A percentile compares a stretch with the other conserved stretches of the same genome.
Evolutionary conservation across 1,140 invertebrate species (phyloP).

Genomic region (Agraylea sexmaculata): DNA sequence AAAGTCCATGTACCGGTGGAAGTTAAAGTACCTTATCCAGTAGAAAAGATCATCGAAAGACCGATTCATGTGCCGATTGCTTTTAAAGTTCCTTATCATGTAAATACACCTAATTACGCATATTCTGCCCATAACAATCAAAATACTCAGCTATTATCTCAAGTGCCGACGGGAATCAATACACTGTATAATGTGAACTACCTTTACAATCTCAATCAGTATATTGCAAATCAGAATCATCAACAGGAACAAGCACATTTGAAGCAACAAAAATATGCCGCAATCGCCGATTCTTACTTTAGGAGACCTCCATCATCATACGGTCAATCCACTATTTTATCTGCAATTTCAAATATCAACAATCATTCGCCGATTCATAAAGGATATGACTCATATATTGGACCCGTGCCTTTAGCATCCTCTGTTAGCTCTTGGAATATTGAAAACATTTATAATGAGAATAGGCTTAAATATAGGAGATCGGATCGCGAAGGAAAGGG

Average conservation of each 20-base stretch:
- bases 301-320: constrained; percentile 12
- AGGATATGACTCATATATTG: constrained; percentile 28
- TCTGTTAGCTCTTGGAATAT: constrained; percentile 5
- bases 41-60: constrained; percentile 31
- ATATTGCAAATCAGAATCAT: not conserved
- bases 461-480: constrained; percentile 29
- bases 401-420: constrained; percentile 32
- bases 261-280: constrained; percentile 6
- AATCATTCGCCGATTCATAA: constrained; percentile 16
- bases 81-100: not conserved
- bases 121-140: constrained; percentile 28
- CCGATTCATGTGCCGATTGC: not conserved
- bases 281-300: constrained; percentile 14
- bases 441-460: constrained; percentile 3
- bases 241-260: constrained; percentile 3
- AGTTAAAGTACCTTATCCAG: constrained; percentile 38
- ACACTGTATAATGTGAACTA: no score
- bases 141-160: no score
- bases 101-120: constrained; percentile 24
- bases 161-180: no score
- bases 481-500: constrained; percentile 46
- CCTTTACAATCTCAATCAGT: not conserved
- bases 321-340: constrained; percentile 5
- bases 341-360: no score
- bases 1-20: constrained; percentile 39